Base-by-base conservation (phyloP, 2,888 invertebrate genomes). In the Hypercompe scribonia region DNA sequence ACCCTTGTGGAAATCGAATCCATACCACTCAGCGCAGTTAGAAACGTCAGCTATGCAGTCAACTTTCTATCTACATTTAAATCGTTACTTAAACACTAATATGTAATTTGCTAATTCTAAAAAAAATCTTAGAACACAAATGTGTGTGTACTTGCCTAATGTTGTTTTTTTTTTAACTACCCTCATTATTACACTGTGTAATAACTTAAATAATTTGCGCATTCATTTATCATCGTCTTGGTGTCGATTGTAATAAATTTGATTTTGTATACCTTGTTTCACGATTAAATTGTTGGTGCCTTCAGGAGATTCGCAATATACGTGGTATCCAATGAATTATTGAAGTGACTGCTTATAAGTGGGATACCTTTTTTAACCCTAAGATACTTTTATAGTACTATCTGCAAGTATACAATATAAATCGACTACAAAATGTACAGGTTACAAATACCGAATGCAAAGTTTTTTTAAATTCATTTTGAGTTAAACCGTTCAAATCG, bases 191-290 rank as follows among this genome's bases (percentile, higher is more conserved):
- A 33, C 71, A 33, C 65, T 71, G 39, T 76, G 68, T 78, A 63
- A 65, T 58, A 64, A 72, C 34, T 71, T 80, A 75, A 66, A 46
- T 71, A 74, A 64, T 80, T 70, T 73, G 61, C 71, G 66, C 58
- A 72, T 80, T 68, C 18, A n/a, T 61, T 21, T 66, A 1, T 11
- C 54, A 54, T n/a, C 7, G 36, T 10, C 31, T 34, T 65, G 65
- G 54, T 66, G 54, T 36, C 61, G 28, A 28, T 64, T 64, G 68
- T 71, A 50, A n/a, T 42, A 46, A 33, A 67, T 15, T 15, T 5
- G 0, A 1, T 33, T 33, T 10, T n/a, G 5, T 66, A 36, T 46
- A 24, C 39, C 13, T 13, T 65, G 5, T 65, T n/a, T 64, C 24
- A 21, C 15, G 36, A 7, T 21, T 33, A 42, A 42, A 42, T 15